Evolutionary conservation across 2,797 vertebrate species (phyloP), one percentile per base, ranked within the genome.

Genomic region (Scolopax rusticola): DNA sequence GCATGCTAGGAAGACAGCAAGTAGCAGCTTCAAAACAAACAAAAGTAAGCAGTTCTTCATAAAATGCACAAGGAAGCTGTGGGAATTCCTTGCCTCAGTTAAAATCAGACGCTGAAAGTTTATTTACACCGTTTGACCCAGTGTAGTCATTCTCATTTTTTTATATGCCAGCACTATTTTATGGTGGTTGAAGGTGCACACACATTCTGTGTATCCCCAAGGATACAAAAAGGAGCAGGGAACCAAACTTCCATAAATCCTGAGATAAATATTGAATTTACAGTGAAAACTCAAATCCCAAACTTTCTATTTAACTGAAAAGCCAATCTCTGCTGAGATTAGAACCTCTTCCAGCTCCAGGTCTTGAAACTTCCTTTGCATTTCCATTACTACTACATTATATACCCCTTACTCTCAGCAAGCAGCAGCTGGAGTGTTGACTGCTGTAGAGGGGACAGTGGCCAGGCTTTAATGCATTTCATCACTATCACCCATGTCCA

Each of bases 1-100:
- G 51, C 36, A 59, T 25, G 6, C 83, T 51, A 59, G 68, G 56
- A 94, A 89, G 68, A 24, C 51, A 84, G 40, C 47, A 89, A 94
- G 75, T 7, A 82, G 36, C 45, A 67, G 27, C 89, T 91, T 89
- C 69, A 84, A 91, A 93, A 70, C 57, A 88, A 77, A 48, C 33
- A 75, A 65, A 69, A 93, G 65, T 65, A 91, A 89, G 30, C 67
- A 28, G 82, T 41, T 84, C 89, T 92, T 80, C 75, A 85, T 59
- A 63, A 84, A 96, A 82, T 20, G 71, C 53, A 27, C 41, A 32
- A 67, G 33, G 48, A 94, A 80, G 43, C 19, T 70, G 48, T 64
- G 53, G 56, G 67, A 82, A 65, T 57, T 76, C 91, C 67, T 79
- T 0, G 0, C 18, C 50, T 87, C 63, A 36, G 87, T 65, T 73